A percentile compares a stretch with the other conserved stretches of the same genome.
Evolutionary conservation across 2,888 invertebrate genomes (phyloP).

Genomic region (Sinentomon sp.): DNA sequence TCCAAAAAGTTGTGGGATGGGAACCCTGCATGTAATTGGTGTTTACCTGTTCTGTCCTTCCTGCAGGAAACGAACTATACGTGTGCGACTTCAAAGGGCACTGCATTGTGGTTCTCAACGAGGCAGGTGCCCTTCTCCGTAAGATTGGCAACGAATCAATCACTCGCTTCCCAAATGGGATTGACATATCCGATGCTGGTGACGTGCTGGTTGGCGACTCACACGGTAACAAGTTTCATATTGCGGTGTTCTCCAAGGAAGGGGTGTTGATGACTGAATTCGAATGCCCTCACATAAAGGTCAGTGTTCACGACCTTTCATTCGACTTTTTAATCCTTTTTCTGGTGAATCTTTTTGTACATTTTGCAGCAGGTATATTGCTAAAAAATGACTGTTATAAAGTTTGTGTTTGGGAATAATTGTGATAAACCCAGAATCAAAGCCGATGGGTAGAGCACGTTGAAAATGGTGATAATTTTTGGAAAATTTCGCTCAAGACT

Average conservation of each 20-base stretch:
- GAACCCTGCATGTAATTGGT: too few species aligned
- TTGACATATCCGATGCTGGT: conserved; percentile 87
- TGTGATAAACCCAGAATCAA: too few species aligned
- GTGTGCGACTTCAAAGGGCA: conserved; percentile 96
- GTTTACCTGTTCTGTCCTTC: conserved; percentile 11
- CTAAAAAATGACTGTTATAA: too few species aligned
- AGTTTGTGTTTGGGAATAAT: too few species aligned
- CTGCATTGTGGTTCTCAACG: conserved; percentile 84
- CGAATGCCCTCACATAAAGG: conserved; percentile 92
- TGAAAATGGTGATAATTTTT: too few species aligned
- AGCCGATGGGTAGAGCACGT: too few species aligned
- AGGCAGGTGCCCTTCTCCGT: conserved; percentile 67
- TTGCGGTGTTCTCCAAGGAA: conserved; percentile 75
- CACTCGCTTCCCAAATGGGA: conserved; percentile 91
- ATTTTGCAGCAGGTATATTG: too few species aligned
- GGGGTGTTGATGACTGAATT: conserved; percentile 69
- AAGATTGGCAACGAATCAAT: conserved; percentile 84
- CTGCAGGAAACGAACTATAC: conserved; percentile 62
- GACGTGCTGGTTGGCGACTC: conserved; percentile 91
- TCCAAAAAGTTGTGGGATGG: too few species aligned
- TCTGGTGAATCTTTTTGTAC: too few species aligned
- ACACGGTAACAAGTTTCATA: conserved; percentile 90
- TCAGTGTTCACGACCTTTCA: too few species aligned
- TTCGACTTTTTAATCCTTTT: too few species aligned
- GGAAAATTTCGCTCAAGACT: too few species aligned